Evolutionary conservation across 2,797 vertebrate species (phyloP), one percentile per base, ranked within the genome.

Genomic region (Chaetophractus vellerosus): DNA sequence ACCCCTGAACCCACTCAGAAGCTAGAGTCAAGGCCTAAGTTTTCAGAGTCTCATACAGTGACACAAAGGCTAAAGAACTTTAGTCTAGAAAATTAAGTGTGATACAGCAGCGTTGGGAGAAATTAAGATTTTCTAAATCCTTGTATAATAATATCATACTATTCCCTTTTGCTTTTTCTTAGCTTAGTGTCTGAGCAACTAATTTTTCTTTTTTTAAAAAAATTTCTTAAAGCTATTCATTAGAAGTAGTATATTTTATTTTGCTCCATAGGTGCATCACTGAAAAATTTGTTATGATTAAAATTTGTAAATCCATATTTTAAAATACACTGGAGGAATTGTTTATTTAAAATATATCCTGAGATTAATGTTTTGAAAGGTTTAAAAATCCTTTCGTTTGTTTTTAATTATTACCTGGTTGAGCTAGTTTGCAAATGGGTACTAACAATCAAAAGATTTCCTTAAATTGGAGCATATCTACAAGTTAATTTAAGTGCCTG

Each of bases 261-360:
- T 23, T 74, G 36, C 12, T 52, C 7, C 11, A 28, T 11, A 24
- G 24, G 15, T 45, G 18, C 57, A 48, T 18, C 85, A 76, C 18
- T 76, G 36, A 75, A 75, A 69, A n/a, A n/a, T n/a, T 21, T 95
- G 15, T n/a, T 69, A 38, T 52, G 64, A 74, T 55, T 59, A 91
- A 76, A 82, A 87, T 26, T 45, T 85, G n/a, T 48, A 61, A 33
- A 71, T 75, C 14, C 63, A 31, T 87, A 88, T 76, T 92, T 74
- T 64, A 86, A 38, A 57, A 24, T n/a, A 86, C 5, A 38, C 6
- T 18, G 75, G 6, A 68, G 38, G 36, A 76, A 90, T 23, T 68
- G 4, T 36, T 15, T 61, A 68, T 16, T 90, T 86, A 90, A 76
- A 86, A 83, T 9, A 74, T 15, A 68, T 45, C 52, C 23, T 18